Evolutionary conservation across 2,888 invertebrate genomes (phyloP).

Genomic region (Deilephila porcellus): DNA sequence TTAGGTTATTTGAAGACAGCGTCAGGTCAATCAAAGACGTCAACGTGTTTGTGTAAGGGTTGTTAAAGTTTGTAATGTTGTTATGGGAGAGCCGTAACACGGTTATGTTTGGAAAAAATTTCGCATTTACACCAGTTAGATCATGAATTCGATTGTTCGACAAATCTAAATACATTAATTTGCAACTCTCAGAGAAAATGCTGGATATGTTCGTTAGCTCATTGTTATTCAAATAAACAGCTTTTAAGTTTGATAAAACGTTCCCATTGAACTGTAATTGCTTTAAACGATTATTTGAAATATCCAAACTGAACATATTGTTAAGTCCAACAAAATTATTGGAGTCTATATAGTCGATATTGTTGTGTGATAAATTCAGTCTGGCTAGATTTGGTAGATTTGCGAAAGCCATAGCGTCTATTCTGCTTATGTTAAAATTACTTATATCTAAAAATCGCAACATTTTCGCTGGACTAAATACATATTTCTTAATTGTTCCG

Average conservation of each 20-base stretch:
- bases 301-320: conserved; percentile 69
- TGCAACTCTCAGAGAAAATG: conserved; percentile 50
- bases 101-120: conserved; percentile 55
- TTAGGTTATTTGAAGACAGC: conserved; percentile 63
- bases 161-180: conserved; percentile 59
- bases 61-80: conserved; percentile 63
- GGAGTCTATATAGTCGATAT: conserved; percentile 56
- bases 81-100: conserved; percentile 63
- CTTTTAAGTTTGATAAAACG: conserved; percentile 57
- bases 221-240: conserved; percentile 66
- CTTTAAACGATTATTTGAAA: conserved; percentile 63
- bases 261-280: conserved; percentile 53
- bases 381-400: conserved; percentile 64
- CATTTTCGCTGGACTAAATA: conserved; percentile 66
- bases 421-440: conserved; percentile 57
- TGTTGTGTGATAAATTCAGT: conserved; percentile 69
- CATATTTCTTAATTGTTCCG: conserved; percentile 54
- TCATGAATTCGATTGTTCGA: conserved; percentile 60
- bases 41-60: conserved; percentile 57
- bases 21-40: conserved; percentile 56
- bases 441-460: conserved; percentile 67
- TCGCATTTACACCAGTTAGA: conserved; percentile 44
- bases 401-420: conserved; percentile 61
- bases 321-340: conserved; percentile 63
- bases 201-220: conserved; percentile 51